Evolutionary conservation across 1,140 invertebrate species (phyloP), one percentile per base, ranked within the genome.

Genomic region (Batillaria attramentaria): DNA sequence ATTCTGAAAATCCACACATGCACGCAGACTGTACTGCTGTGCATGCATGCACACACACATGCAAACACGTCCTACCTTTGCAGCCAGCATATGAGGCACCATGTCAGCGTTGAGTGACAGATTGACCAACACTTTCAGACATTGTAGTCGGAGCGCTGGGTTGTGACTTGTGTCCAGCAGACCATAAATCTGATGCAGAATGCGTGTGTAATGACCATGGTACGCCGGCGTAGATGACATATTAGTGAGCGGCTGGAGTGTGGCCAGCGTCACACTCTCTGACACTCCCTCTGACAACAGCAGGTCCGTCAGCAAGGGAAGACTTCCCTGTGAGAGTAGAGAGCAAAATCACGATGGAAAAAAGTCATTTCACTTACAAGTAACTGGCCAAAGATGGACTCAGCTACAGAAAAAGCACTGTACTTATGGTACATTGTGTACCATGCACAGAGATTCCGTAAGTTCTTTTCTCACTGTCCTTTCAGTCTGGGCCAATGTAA

Each of bases 41-140:
- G n/a, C n/a, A n/a, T n/a, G n/a, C n/a, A n/a, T n/a, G n/a, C n/a
- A n/a, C n/a, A n/a, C n/a, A n/a, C n/a, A n/a, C n/a, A n/a, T n/a
- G n/a, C n/a, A n/a, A 50, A 24, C 46, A 50, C 10, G 46, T 57
- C 79, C 84, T 89, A 94, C 94, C 92, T 94, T 93, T 73, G 93
- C 93, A 79, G 93, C 93, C 65, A 94, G 85, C 37, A 94, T 87
- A 82, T 92, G 91, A 24, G 93, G 93, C 28, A 94, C 92, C 90
- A 94, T 92, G 74, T 93, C 92, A 83, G 92, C 89, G 87, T 94
- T 94, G 81, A 92, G 93, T 4, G 93, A 93, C 4, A 94, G 88
- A 88, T 94, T 94, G 62, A 94, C 93, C n/a, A 94, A 90, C 39
- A 94, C 87, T 84, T 93, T 93, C 0, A 94, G 86, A 20, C 93